Evolutionary conservation across 1,140 invertebrate genomes (phyloP), one percentile per base, ranked within the genome.

Genomic region (Nasonia longicornis): DNA sequence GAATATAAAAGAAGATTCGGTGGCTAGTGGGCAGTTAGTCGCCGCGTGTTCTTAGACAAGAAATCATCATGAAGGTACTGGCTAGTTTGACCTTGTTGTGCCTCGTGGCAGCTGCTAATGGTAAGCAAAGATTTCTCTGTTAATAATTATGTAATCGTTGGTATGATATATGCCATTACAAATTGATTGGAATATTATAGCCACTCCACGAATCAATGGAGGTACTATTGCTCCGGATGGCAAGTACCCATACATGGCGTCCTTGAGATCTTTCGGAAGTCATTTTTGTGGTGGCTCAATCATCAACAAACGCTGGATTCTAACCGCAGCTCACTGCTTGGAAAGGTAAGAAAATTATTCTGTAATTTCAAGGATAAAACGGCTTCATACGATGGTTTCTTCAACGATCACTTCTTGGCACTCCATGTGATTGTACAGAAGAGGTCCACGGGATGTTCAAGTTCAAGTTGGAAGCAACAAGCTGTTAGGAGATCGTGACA

Each of bases 291-390:
- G 92, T 1, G 92, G 92, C 8, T 92, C 92, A 2, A 90, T 93
- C 6, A 86, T 93, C 26, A 89, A 89, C n/a, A 80, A 82, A 4
- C 86, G 88, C 79, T 92, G 87, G 86, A 88, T 93, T 22, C 82
- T 93, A 10, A 93, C 92, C 1, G 92, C 92, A 11, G 92, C 92
- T 16, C 93, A 93, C 82, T 93, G 92, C 71, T n/a, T 86, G 31
- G 45, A 69, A 7, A 22, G 67, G 86, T 87, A 82, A 85, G n/a
- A 16, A 63, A 63, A 20, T 20, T 16, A 20, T 11, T 20, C 3
- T 16, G 7, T 63, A 11, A 20, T 20, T 20, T 63, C 20, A 63
- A 20, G 14, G 4, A n/a, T 20, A 20, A 20, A 63, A 63, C 11
- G 14, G 20, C 16, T 20, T 16, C 14, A 16, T 20, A 63, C 14